A percentile compares a stretch with the other conserved stretches of the same genome.
Conservation (phyloP, 2,113 vertebrate genomes). For the Pedionomus torquatus region DNA sequence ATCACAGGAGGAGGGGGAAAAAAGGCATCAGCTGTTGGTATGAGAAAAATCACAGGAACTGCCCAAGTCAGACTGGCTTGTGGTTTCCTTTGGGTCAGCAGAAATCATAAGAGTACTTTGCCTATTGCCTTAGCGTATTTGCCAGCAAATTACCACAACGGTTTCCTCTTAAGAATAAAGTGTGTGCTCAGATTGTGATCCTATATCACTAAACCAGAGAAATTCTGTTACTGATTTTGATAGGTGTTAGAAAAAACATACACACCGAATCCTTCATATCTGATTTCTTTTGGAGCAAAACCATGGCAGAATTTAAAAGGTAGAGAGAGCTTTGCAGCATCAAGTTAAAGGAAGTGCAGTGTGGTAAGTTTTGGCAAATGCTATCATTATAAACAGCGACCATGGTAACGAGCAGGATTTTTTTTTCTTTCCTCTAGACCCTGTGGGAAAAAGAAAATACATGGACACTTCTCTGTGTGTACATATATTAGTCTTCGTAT, state of each 20-base stretch:
- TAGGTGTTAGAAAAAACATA: neutral
- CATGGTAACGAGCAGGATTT: neutral
- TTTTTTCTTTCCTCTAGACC: neutral
- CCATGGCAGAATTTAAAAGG: neutral
- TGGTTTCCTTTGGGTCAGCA: slow-evolving; percentile 47
- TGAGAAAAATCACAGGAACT: slow-evolving; percentile 56
- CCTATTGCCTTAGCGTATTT: neutral
- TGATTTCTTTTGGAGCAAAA: neutral
- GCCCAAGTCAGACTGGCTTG: slow-evolving; percentile 15
- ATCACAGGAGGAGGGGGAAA: neutral
- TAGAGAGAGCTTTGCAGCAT: neutral
- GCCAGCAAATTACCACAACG: slow-evolving; percentile 23
- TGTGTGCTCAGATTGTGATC: neutral
- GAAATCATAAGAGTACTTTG: neutral
- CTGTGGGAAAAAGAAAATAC: neutral
- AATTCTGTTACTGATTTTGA: neutral
- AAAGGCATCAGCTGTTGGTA: slow-evolving; percentile 2
- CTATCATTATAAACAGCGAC: neutral
- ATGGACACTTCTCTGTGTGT: neutral
- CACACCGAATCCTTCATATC: neutral
- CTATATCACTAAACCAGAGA: neutral
- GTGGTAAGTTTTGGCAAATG: neutral
- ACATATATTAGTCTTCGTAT: neutral
- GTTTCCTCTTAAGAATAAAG: neutral
- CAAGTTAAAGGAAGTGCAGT: neutral